These are phyloP conservation scores for Myopa tessellatipennis DNA, from an alignment of 2,888 invertebrate genomes.

Conservation along the genomic window DNA sequence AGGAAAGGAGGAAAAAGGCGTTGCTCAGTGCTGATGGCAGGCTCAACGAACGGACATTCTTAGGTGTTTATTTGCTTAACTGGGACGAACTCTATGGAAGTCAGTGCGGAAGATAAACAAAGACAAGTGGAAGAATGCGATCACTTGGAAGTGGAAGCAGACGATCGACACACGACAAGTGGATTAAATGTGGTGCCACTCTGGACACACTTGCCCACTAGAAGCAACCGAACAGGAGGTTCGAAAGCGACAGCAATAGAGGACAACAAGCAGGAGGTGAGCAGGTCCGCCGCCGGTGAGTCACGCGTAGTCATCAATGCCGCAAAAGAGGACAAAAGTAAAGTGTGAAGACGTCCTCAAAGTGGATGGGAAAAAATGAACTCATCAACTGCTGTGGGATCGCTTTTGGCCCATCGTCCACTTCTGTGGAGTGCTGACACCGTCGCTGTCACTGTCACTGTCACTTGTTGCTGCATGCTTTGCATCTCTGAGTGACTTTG, in stretches of 20 bases:
- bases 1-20: conserved; percentile 33
- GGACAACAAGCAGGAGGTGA: background rate
- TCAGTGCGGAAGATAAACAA: background rate
- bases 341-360: background rate
- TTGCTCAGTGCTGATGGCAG: conserved; percentile 35
- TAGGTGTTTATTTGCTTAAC: conserved; percentile 41
- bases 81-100: background rate
- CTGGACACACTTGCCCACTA: conserved; percentile 9
- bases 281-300: background rate
- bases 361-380: conserved; percentile 14
- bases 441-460: conserved; percentile 2
- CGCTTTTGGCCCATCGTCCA: background rate
- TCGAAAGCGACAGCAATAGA: background rate
- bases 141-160: background rate
- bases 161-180: conserved; percentile 41
- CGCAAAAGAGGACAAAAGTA: background rate
- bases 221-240: background rate
- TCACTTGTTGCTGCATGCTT: background rate
- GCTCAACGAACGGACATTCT: conserved; percentile 14
- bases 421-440: background rate
- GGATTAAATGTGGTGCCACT: conserved; percentile 21
- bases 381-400: conserved; percentile 12
- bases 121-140: background rate
- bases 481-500: conserved; percentile 17
- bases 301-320: background rate